Percentiles rank a stretch among this genome's conserved stretches.
Conservation (phyloP, 2,113 vertebrate genomes). For the Electrona antarctica region DNA sequence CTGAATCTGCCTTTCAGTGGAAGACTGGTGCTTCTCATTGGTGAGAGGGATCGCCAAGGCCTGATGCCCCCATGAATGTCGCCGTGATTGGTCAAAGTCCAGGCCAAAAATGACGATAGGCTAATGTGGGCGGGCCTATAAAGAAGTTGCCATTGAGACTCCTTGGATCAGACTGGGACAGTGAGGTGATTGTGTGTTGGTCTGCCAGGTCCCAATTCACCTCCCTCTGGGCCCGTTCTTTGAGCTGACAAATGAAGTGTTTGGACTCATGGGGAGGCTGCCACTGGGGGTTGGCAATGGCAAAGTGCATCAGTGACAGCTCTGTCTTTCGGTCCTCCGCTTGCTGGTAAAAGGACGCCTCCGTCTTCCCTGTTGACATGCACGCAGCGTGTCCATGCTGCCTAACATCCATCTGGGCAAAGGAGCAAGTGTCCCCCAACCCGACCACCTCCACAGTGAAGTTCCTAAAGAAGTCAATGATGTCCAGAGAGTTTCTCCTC, state of each 20-base stretch:
- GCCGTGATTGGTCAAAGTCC: constrained; percentile 83
- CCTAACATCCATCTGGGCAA: constrained; percentile 98
- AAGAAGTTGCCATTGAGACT: constrained; percentile 93
- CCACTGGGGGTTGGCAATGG: constrained; percentile 98
- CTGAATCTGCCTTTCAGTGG: constrained; percentile 77
- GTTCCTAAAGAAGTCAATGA: constrained; percentile 99
- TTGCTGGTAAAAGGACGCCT: constrained; percentile 98
- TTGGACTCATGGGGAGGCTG: constrained; percentile 94
- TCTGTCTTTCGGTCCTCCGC: constrained; percentile 97
- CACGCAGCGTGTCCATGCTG: constrained; percentile 97
- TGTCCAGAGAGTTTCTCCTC: constrained; percentile 95
- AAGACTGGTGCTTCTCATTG: constrained; percentile 81
- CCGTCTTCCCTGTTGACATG: constrained; percentile 95
- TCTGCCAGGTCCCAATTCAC: constrained; percentile 81
- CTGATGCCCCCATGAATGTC: constrained; percentile 81
- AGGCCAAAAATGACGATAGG: constrained; percentile 81
- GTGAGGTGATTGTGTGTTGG: constrained; percentile 84
- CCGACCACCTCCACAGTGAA: constrained; percentile 97
- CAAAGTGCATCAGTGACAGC: constrained; percentile 98
- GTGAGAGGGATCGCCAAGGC: constrained; percentile 91
- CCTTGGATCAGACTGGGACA: constrained; percentile 91
- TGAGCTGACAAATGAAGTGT: constrained; percentile 94
- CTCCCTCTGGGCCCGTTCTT: constrained; percentile 92
- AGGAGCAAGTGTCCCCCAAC: constrained; percentile 96
- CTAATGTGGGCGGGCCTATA: constrained; percentile 83